These are phyloP conservation scores for Brachionus plicatilis DNA, from an alignment of 1,140 invertebrate species.

Conservation along the genomic window DNA sequence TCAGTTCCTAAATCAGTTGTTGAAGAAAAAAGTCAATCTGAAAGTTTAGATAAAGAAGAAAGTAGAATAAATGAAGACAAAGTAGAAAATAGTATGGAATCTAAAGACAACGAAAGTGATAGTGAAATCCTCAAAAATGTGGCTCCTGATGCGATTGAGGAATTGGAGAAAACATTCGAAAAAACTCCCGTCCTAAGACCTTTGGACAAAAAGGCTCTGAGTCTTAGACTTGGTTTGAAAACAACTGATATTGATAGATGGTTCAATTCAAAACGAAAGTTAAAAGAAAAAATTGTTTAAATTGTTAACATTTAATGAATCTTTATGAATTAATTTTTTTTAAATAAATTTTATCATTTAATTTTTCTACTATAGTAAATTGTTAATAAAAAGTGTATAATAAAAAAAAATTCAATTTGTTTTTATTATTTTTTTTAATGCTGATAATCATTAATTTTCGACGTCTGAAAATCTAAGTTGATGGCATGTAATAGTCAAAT, in stretches of 20 bases:
- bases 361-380: background rate
- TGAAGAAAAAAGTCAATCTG: conserved; percentile 1
- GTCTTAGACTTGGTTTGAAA: conserved; percentile 20
- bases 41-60: background rate
- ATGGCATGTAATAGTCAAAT: too few species aligned
- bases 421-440: background rate
- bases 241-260: background rate
- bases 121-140: background rate
- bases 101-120: background rate
- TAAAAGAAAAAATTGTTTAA: background rate
- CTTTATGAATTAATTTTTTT: background rate
- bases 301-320: background rate
- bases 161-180: conserved; percentile 13
- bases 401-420: background rate
- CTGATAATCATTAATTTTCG: background rate
- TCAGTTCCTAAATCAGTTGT: background rate
- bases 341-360: background rate
- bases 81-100: background rate
- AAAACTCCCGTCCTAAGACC: background rate
- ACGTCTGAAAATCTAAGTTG: too few species aligned
- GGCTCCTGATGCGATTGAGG: background rate
- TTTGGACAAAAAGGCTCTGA: background rate
- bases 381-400: background rate
- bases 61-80: background rate
- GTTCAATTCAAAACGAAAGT: conserved; percentile 32